These are phyloP conservation scores for Pangasius larnaudii DNA, from an alignment of 2,797 vertebrate species.

Conservation along the genomic window DNA sequence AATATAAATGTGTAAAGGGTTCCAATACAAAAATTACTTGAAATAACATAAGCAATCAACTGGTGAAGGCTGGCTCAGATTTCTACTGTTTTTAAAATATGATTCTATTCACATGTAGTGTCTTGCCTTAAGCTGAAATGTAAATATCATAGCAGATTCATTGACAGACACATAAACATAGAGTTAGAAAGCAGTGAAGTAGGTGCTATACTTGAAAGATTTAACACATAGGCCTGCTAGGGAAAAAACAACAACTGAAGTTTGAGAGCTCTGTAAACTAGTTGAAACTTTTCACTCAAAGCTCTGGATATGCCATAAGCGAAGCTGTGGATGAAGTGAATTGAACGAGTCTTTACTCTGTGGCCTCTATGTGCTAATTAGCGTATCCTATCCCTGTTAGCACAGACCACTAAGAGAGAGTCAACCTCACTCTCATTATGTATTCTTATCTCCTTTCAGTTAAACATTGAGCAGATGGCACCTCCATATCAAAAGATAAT, in stretches of 20 bases:
- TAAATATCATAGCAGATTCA: constrained; percentile 1
- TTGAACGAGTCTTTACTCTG: constrained; percentile 35
- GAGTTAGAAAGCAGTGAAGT: neutral
- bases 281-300: constrained; percentile 20
- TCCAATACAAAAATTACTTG: neutral
- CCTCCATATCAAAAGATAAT: constrained; percentile 79
- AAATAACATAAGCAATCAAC: constrained; percentile 4
- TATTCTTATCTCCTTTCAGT: constrained; percentile 78
- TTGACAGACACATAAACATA: constrained; percentile 1
- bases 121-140: constrained; percentile 4
- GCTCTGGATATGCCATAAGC: neutral
- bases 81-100: neutral
- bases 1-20: neutral
- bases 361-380: constrained; percentile 72
- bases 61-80: neutral
- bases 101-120: neutral
- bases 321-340: constrained; percentile 5
- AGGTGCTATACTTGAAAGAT: neutral
- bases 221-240: neutral
- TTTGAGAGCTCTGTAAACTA: neutral
- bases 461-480: constrained; percentile 82
- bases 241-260: neutral
- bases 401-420: constrained; percentile 72
- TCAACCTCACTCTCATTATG: constrained; percentile 78
- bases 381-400: constrained; percentile 69